Evolutionary conservation across 2,888 invertebrate species (phyloP), one percentile per base, ranked within the genome.

Genomic region (Chrysolina haemoptera): DNA sequence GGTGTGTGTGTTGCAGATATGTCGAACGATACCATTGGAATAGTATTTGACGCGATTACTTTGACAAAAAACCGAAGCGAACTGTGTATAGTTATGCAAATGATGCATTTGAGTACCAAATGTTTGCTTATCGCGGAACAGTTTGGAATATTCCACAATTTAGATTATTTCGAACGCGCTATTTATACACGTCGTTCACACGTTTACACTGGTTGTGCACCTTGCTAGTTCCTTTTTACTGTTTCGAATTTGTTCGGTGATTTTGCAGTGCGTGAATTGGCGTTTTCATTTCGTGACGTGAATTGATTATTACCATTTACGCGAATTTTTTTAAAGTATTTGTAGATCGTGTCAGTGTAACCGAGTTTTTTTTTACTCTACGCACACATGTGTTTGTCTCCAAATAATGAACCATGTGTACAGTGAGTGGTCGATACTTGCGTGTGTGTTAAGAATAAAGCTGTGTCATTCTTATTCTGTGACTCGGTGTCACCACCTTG

Each of bases 101-200:
- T 27, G n/a, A 1, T 27, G 35, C 59, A 59, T 59, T 35, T 35
- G 22, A 59, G 27, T 59, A 35, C 10, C n/a, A 3, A 59, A 35
- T 35, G 35, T 35, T 35, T 35, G 4, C 59, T 59, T 59, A 59
- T 59, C 59, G 27, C 14, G 1, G n/a, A 35, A 14, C 14, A n/a
- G 14, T n/a, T 22, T 59, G 59, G 35, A 22, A 59, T 20, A 22
- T 35, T 59, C 35, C 27, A 59, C 59, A 14, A n/a, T 35, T 59
- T 59, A 16, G 59, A 27, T 59, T 35, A 59, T 59, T 59, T 59
- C 27, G n/a, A 59, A 27, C 22, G 27, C 59, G 59, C 59, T 59
- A 59, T 59, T 59, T 59, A 59, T 59, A 59, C 35, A n/a, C 8
- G n/a, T 9, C n/a, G 35, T 53, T 53, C 20, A 27, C 59, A 35